Conservation (phyloP, 2,888 invertebrate genomes). For the Meta bourneti region DNA sequence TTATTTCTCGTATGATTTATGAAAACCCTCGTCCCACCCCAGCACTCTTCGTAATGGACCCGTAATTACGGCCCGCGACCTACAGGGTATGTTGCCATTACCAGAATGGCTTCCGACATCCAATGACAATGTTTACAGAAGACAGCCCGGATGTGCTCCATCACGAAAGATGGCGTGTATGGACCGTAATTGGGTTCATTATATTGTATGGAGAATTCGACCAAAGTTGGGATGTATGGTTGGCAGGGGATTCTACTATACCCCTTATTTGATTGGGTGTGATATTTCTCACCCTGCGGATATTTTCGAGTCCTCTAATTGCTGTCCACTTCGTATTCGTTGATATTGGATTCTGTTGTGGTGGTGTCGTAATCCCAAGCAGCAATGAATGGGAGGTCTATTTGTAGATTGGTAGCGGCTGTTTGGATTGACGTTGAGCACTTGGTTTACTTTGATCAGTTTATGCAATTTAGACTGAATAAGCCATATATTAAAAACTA, state of each 20-base stretch:
- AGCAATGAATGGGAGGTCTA: too few species aligned
- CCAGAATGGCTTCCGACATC: slow-evolving; percentile 20
- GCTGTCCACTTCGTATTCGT: neutral
- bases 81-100: slow-evolving; percentile 18
- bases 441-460: neutral
- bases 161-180: slow-evolving; percentile 64
- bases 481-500: too few species aligned
- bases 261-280: slow-evolving; percentile 2
- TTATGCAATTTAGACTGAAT: neutral
- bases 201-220: slow-evolving; percentile 22
- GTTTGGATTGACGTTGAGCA: too few species aligned
- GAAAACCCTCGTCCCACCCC: neutral
- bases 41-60: slow-evolving; percentile 52
- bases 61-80: slow-evolving; percentile 33
- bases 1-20: slow-evolving; percentile 40
- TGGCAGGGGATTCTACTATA: neutral
- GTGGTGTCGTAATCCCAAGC: neutral
- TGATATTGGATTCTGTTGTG: neutral
- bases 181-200: slow-evolving; percentile 50
- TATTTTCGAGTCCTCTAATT: neutral
- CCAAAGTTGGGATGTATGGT: neutral
- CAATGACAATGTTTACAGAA: slow-evolving; percentile 52
- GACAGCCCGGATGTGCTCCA: neutral
- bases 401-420: too few species aligned
- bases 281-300: neutral